Percentiles rank a stretch among this genome's conserved stretches.
phyloP scores from a whole-genome alignment of 2,888 invertebrate genomes.

The Eucera pruinosa region DNA sequence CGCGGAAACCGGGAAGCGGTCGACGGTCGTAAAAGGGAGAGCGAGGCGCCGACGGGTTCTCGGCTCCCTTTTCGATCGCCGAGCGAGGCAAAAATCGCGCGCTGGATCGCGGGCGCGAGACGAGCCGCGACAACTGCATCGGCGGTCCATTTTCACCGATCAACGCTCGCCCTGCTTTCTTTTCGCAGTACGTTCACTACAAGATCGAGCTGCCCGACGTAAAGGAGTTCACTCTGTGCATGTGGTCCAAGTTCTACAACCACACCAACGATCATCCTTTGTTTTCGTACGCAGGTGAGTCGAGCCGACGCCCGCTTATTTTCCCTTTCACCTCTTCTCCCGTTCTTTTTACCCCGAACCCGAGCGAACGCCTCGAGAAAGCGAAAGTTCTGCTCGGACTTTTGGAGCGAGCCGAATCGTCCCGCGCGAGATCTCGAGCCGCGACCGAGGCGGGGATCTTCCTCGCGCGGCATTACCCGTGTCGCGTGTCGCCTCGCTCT shows the following conservation, averaged over 20 bases:
- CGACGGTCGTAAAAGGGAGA: not conserved
- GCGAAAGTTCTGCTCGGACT: conserved; percentile 45
- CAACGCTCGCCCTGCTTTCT: not conserved
- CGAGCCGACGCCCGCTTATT: not conserved
- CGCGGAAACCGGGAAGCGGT: not conserved
- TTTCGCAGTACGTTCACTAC: conserved; percentile 89
- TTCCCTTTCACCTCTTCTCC: conserved; percentile 50
- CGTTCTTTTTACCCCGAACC: not conserved
- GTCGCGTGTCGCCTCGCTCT: no score
- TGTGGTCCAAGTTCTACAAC: conserved; percentile 93
- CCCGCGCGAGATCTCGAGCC: no score
- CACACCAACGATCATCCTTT: conserved; percentile 93
- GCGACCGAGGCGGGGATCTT: not conserved
- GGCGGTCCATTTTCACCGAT: no score
- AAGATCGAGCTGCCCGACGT: conserved; percentile 90
- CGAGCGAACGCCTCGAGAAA: conserved; percentile 37
- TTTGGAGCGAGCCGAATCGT: not conserved
- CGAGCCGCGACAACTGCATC: no score
- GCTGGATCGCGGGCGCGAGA: no score
- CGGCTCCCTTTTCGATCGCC: not conserved
- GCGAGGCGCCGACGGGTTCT: conserved; percentile 4
- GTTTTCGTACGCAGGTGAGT: conserved; percentile 92
- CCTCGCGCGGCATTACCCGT: no score
- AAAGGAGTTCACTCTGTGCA: conserved; percentile 93
- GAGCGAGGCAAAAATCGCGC: no score